Percentiles rank a stretch among this genome's conserved stretches.
Evolutionary conservation across 2,797 vertebrate species (phyloP).

Genomic region (Amphiprion clarkii): DNA sequence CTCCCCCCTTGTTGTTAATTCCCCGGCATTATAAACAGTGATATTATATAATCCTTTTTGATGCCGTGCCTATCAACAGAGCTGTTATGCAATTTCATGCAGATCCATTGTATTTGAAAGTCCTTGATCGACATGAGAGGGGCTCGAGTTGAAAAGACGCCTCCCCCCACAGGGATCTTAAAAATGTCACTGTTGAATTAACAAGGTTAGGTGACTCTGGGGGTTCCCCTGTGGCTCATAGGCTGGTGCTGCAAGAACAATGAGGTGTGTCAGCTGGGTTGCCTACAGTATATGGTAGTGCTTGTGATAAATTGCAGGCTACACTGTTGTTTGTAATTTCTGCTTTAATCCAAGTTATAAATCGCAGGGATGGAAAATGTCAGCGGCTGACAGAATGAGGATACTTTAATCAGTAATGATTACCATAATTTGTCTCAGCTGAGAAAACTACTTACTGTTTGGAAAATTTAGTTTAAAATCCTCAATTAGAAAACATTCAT

Average conservation of each 20-base stretch:
- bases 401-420: not conserved
- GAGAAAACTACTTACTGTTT: not conserved
- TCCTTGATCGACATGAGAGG: conserved; percentile 7
- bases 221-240: conserved; percentile 36
- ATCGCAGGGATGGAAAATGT: not conserved
- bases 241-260: conserved; percentile 29
- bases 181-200: conserved; percentile 45
- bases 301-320: not conserved
- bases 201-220: conserved; percentile 44
- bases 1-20: conserved; percentile 18
- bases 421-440: not conserved
- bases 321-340: not conserved
- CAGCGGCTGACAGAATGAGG: not conserved
- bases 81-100: conserved; percentile 21
- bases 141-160: conserved; percentile 20
- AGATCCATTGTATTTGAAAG: conserved; percentile 23
- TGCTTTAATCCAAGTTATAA: not conserved
- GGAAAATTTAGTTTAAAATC: not conserved
- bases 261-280: conserved; percentile 38
- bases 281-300: conserved; percentile 19
- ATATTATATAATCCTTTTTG: conserved; percentile 27
- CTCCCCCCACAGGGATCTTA: conserved; percentile 29
- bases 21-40: conserved; percentile 6
- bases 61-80: conserved; percentile 9
- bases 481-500: not conserved